A percentile compares a stretch with the other conserved stretches of the same genome.
phyloP scores from a whole-genome alignment of 2,797 vertebrate genomes.

The Sebastiscus albofasciatus region DNA sequence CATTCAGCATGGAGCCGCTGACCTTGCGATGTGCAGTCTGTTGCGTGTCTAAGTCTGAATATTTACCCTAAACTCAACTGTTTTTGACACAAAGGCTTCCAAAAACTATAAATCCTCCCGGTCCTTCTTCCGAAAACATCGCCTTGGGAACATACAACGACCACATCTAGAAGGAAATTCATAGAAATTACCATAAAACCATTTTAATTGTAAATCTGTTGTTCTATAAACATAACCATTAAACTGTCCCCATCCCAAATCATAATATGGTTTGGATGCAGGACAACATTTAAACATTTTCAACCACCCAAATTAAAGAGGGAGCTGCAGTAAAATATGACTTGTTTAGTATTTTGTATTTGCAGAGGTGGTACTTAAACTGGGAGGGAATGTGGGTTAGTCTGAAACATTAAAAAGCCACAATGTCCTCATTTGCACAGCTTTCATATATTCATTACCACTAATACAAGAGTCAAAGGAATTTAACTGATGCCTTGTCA shows the following conservation, averaged over 20 bases:
- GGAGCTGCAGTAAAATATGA: not conserved
- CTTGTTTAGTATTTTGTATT: conserved; percentile 4
- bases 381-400: conserved; percentile 3
- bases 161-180: conserved; percentile 3
- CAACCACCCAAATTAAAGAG: conserved; percentile 18
- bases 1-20: not conserved
- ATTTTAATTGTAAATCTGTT: conserved; percentile 32
- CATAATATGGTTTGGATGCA: conserved; percentile 19
- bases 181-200: conserved; percentile 1
- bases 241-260: conserved; percentile 6
- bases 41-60: conserved; percentile 24
- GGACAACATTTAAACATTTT: conserved; percentile 5
- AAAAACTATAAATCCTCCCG: conserved; percentile 18
- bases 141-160: not conserved
- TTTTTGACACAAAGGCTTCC: conserved; percentile 17
- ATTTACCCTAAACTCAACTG: conserved; percentile 20
- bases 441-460: not conserved
- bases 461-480: not conserved
- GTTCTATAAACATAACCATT: conserved; percentile 24
- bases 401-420: conserved; percentile 6
- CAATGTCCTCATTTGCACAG: not conserved
- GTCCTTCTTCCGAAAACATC: not conserved
- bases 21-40: not conserved
- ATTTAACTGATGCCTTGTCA: not conserved
- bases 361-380: not conserved